Evolutionary conservation across 2,797 vertebrate genomes (phyloP), one percentile per base, ranked within the genome.

Genomic region (Hypotaenidia philippensis): DNA sequence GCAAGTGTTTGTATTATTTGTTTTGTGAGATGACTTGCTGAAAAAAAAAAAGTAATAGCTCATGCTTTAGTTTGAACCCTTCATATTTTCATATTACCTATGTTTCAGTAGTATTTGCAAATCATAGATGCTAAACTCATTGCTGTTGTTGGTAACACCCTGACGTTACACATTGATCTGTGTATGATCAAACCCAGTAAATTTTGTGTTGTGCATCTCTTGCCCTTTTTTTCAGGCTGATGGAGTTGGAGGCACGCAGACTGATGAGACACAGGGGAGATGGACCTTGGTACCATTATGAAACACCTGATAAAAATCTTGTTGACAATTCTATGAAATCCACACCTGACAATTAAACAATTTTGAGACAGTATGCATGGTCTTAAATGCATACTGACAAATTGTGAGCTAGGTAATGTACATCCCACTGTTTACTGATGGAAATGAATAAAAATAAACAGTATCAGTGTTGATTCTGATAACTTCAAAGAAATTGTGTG

Each of bases 191-290:
- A 56, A 91, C 6, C 18, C 25, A 40, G 36, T 12, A 56, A 38
- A 57, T 11, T 50, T 81, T 31, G 56, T 19, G 5, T 3, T 80
- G 26, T 18, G n/a, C 92, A 21, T 25, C 52, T 29, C 1, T 84
- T 90, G 44, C 6, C 44, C 25, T 64, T 76, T 1, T 91, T 75
- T 52, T 69, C 68, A 99, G 99, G 97, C 9, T 98, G 89, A 80
- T 96, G 57, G 95, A 99, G 74, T 9, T 95, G 69, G 98, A 99
- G 90, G 99, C 98, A 34, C 98, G 98, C 69, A 97, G 81, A 41
- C 97, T 99, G 19, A 99, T 99, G 99, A 98, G 98, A 76, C 20
- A 94, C 6, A 98, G 97, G 86, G 99, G 99, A 49, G 99, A 99
- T 32, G 99, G 99, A 11, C 99, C 99, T 15, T 99, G 99, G 99